Conservation (phyloP, 2,797 vertebrate species). For the Manis pentadactyla region DNA sequence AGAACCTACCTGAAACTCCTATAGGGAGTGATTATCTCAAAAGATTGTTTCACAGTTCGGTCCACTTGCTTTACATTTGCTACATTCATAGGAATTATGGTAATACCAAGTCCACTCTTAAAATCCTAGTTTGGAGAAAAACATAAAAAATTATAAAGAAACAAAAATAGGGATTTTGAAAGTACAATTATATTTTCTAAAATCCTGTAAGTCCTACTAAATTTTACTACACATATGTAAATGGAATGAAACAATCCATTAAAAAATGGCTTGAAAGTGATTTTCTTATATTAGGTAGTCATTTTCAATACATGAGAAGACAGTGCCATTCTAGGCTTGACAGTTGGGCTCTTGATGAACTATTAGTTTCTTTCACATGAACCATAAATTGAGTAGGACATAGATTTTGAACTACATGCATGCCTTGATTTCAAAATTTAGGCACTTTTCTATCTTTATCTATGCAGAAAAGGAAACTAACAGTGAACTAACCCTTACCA, state of each 20-base stretch:
- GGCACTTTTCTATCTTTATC: neutral
- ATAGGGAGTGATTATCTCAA: slow-evolving; percentile 98
- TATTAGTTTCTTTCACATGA: neutral
- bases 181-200: neutral
- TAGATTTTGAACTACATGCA: neutral
- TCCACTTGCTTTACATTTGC: slow-evolving; percentile 94
- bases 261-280: neutral
- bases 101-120: slow-evolving; percentile 92
- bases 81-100: slow-evolving; percentile 93
- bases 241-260: neutral
- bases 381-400: neutral
- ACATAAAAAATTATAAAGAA: slow-evolving; percentile 7
- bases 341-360: neutral
- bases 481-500: neutral
- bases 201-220: neutral
- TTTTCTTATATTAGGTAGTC: neutral
- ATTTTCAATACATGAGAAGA: neutral
- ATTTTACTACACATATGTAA: neutral
- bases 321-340: neutral
- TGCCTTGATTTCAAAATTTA: neutral
- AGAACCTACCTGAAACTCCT: slow-evolving; percentile 94
- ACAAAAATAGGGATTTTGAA: neutral
- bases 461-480: neutral
- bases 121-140: slow-evolving; percentile 90
- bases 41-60: slow-evolving; percentile 89